Conservation (phyloP, 1,140 invertebrate genomes). For the Drosophila funebris region DNA sequence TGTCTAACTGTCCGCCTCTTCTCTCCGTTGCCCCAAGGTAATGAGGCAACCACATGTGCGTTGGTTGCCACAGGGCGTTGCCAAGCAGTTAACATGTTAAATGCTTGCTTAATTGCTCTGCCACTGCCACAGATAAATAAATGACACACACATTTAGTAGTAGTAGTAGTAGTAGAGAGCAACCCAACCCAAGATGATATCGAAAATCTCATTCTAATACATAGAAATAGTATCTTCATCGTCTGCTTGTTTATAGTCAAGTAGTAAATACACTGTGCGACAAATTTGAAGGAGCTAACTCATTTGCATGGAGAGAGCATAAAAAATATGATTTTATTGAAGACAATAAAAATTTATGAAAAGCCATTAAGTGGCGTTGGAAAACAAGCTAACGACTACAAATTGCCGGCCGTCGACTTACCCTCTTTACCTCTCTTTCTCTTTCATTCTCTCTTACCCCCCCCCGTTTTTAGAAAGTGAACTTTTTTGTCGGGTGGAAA, state of each 20-base stretch:
- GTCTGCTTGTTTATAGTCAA: not conserved
- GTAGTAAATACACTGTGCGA: not conserved
- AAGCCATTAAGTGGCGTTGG: constrained; percentile 71
- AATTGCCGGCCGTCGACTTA: constrained; percentile 70
- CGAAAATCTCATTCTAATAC: not conserved
- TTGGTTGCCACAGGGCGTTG: constrained; percentile 55
- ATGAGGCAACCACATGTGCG: constrained; percentile 31
- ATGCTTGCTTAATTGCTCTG: constrained; percentile 65
- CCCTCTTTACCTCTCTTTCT: too few species aligned
- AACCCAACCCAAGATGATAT: too few species aligned
- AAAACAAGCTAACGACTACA: constrained; percentile 76
- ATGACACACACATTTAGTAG: constrained; percentile 26
- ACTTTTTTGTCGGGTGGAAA: constrained; percentile 39
- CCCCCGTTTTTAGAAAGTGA: constrained; percentile 35
- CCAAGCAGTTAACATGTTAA: constrained; percentile 74
- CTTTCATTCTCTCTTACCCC: constrained; percentile 35
- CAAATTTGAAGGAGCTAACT: not conserved
- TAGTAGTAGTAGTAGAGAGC: too few species aligned
- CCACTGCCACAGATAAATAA: constrained; percentile 13
- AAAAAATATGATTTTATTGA: constrained; percentile 64
- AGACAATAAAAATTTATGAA: constrained; percentile 80
- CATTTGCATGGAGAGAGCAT: constrained; percentile 65
- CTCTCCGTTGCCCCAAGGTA: constrained; percentile 25
- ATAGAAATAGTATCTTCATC: not conserved
- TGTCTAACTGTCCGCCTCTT: not conserved